Base-by-base conservation (phyloP, 2,888 invertebrate species). In the Atethmia centrago region DNA sequence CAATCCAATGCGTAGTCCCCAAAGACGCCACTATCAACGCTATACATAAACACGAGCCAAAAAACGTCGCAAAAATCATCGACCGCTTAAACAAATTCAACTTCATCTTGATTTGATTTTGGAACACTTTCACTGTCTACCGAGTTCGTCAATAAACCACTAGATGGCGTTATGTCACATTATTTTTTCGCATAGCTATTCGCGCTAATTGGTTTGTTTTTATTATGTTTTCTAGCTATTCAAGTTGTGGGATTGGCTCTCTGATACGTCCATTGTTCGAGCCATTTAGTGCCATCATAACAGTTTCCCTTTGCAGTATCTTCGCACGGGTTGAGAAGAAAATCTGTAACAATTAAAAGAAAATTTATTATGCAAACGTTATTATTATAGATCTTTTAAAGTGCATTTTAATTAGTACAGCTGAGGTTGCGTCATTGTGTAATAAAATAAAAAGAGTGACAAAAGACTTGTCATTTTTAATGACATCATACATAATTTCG, bases 1-100 rank as follows among this genome's bases (percentile, higher is more conserved):
- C 97, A 55, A 98, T 97, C 98, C 98, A 99, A 88, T 98, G 97
- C 85, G 98, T 98, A 8, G 98, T 98, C 1, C 98, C 98, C 82
- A 98, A 94, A n/a, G 98, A 98, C 55, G 98, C 98, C 21, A 98
- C 97, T 12, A 98, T 96, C 83, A 98, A 94, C 47, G 98, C 98
- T 79, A 98, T 97, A 83, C 98, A 98, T 82, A 98, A 93, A 91
- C 98, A 97, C 77, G 98, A 97, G 28, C 98, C 97, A 88, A 98
- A 97, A 93, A 98, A 98, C 55, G 98, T 98, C 89, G 98, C 97
- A 89, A 98, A 98, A 83, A 98, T 97, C 97, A 98, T 97, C 70
- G 98, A 97, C 88, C 98, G 96, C 88, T 97, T 97, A 88, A 98
- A 98, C 92, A 98, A 93, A 92, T 97, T 97, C 96, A 98, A 97